Percentiles rank a stretch among this genome's conserved stretches.
Evolutionary conservation across 2,888 invertebrate genomes (phyloP).

Genomic region (Plebejus melissa): DNA sequence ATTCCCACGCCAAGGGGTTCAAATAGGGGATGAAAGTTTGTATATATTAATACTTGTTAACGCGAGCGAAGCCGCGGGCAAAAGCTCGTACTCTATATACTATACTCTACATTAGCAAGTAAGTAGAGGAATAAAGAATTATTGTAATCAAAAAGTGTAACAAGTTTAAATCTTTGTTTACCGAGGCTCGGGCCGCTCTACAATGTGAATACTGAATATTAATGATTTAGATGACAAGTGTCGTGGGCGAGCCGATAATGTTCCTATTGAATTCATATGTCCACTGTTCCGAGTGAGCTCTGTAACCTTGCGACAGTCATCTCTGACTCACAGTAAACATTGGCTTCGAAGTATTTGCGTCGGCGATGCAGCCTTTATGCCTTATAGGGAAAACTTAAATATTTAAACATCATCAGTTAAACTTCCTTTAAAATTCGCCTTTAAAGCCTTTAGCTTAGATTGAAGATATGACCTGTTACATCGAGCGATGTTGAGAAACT

Average conservation of each 20-base stretch:
- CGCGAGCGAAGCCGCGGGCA: too few relatives aligned
- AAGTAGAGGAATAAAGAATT: neutral
- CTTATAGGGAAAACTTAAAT: conserved; percentile 46
- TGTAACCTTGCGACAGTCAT: conserved; percentile 67
- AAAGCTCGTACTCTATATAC: too few relatives aligned
- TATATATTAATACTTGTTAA: too few relatives aligned
- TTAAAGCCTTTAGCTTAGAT: neutral
- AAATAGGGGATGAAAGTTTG: too few relatives aligned
- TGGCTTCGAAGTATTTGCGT: conserved; percentile 49
- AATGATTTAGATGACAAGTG: conserved; percentile 37
- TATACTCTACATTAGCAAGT: too few relatives aligned
- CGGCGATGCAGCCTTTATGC: conserved; percentile 65
- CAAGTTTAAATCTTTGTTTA: neutral
- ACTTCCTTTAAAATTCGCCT: neutral
- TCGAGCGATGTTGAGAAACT: neutral
- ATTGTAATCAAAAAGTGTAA: neutral
- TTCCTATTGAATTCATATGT: conserved; percentile 55
- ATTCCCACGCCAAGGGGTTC: too few relatives aligned
- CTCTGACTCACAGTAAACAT: conserved; percentile 71
- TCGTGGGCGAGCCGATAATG: conserved; percentile 52
- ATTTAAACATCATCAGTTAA: neutral
- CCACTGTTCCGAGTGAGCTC: conserved; percentile 54
- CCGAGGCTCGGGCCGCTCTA: conserved; percentile 27
- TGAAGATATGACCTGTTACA: neutral
- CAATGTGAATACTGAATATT: conserved; percentile 30